phyloP scores from a whole-genome alignment of 35 echinoderm and acorn worm genomes.

The Anneissia japonica region DNA sequence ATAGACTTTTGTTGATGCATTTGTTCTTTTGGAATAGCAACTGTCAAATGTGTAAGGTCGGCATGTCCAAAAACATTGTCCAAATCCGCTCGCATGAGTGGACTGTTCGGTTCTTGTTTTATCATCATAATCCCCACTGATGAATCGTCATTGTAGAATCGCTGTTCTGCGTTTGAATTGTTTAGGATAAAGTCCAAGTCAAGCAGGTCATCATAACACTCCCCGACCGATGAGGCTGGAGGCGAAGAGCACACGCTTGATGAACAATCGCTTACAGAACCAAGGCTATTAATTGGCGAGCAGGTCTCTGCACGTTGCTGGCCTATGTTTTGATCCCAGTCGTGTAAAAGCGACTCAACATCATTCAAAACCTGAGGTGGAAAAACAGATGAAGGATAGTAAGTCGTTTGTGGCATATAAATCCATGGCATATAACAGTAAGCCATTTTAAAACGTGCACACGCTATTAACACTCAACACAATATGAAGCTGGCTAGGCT shows the following conservation, averaged over 20 bases:
- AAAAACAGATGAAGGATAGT: not conserved
- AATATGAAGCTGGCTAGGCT: not conserved
- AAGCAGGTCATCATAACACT: conserved; percentile 59
- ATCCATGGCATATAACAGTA: not conserved
- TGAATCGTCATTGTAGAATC: not conserved
- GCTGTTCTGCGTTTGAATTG: conserved; percentile 33
- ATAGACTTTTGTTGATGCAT: conserved; percentile 39
- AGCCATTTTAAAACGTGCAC: not conserved
- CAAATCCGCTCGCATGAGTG: not conserved
- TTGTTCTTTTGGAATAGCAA: conserved; percentile 41
- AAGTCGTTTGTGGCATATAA: not conserved
- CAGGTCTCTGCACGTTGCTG: not conserved
- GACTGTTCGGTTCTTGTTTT: conserved; percentile 74
- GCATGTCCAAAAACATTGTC: conserved; percentile 22
- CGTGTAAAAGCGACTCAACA: not conserved
- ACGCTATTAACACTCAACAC: not conserved
- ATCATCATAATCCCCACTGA: conserved; percentile 16
- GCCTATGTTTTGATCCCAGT: not conserved
- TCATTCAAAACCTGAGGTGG: not conserved
- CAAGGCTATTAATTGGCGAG: not conserved
- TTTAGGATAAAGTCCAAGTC: conserved; percentile 98
- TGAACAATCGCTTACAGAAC: not conserved
- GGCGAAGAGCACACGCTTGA: not conserved
- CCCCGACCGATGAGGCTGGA: not conserved
- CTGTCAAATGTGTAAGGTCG: conserved; percentile 9